Conservation (phyloP, 2,113 vertebrate species). For the Sinocyclocheilus maitianheensis region DNA sequence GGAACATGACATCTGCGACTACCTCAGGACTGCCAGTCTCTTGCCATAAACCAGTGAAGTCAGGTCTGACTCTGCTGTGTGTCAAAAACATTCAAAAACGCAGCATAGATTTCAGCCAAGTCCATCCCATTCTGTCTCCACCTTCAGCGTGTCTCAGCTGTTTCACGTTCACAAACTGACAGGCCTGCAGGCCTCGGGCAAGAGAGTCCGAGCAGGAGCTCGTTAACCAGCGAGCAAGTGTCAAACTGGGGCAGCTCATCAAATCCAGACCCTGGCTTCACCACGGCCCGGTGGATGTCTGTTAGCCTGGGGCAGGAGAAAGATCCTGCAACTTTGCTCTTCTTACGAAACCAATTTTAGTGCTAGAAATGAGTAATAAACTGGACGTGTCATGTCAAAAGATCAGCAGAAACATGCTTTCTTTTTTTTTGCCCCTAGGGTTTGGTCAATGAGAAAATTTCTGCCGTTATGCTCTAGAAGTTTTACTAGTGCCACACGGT, state of each 20-base stretch:
- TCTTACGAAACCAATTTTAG: conserved; percentile 23
- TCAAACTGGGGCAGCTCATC: conserved; percentile 77
- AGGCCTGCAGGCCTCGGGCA: conserved; percentile 56
- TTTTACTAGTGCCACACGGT: neutral
- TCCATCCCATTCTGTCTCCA: neutral
- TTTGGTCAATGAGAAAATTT: neutral
- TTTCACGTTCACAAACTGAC: conserved; percentile 37
- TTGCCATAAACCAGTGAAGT: conserved; percentile 2
- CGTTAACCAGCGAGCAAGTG: conserved; percentile 84
- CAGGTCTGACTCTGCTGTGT: conserved; percentile 32
- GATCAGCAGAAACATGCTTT: conserved; percentile 10
- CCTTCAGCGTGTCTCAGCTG: conserved; percentile 37
- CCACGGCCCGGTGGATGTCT: conserved; percentile 43
- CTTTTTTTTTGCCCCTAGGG: neutral
- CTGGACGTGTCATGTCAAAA: neutral
- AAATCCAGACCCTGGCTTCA: conserved; percentile 68
- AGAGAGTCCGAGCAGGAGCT: conserved; percentile 71
- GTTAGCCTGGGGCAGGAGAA: conserved; percentile 31
- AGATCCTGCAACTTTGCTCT: conserved; percentile 7
- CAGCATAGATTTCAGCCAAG: conserved; percentile 28
- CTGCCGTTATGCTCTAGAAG: neutral
- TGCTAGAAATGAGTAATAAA: neutral
- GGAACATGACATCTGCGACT: conserved; percentile 4
- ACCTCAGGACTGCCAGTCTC: conserved; percentile 1
- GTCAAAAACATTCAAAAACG: conserved; percentile 31